Percentiles rank a stretch among this genome's conserved stretches.
phyloP scores from a whole-genome alignment of 2,113 vertebrate species.

The Notarius lentiginosus region DNA sequence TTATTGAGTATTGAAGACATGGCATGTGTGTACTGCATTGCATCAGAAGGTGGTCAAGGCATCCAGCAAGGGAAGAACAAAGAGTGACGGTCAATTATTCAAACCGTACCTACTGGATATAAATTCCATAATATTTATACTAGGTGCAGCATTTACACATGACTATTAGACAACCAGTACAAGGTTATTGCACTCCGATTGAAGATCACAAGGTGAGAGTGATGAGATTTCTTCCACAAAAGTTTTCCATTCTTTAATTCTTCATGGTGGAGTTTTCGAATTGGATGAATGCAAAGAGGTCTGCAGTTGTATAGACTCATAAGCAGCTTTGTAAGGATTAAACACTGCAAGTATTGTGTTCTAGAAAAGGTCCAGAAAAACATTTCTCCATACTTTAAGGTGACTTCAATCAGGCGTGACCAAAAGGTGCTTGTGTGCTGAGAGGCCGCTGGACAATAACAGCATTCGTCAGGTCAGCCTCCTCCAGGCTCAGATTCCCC shows the following conservation, averaged over 20 bases:
- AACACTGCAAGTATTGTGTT: conserved; percentile 5
- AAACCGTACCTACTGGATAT: conserved; percentile 1
- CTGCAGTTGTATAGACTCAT: conserved; percentile 14
- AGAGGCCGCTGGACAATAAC: conserved; percentile 87
- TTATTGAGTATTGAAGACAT: conserved; percentile 41
- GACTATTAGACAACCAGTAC: conserved; percentile 3
- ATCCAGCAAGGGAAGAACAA: conserved; percentile 30
- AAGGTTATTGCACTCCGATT: conserved; percentile 21
- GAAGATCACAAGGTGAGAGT: background rate
- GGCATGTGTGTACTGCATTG: conserved; percentile 46
- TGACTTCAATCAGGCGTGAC: conserved; percentile 67
- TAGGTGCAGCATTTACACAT: conserved; percentile 23
- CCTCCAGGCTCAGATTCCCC: conserved; percentile 79
- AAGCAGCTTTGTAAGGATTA: conserved; percentile 25
- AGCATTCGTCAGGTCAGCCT: conserved; percentile 83
- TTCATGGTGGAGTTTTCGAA: background rate
- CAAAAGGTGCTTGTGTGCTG: conserved; percentile 75
- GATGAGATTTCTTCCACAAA: background rate
- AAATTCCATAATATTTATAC: background rate
- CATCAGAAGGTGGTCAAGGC: conserved; percentile 47
- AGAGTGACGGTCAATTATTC: conserved; percentile 8
- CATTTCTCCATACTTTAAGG: conserved; percentile 28
- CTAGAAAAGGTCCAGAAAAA: background rate
- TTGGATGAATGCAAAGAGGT: conserved; percentile 14
- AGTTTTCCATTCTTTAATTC: background rate